Percentiles rank a stretch among this genome's conserved stretches.
These are phyloP conservation scores for Pangasius sanitwongsei DNA, from an alignment of 2,797 vertebrate species.

Conservation along the genomic window DNA sequence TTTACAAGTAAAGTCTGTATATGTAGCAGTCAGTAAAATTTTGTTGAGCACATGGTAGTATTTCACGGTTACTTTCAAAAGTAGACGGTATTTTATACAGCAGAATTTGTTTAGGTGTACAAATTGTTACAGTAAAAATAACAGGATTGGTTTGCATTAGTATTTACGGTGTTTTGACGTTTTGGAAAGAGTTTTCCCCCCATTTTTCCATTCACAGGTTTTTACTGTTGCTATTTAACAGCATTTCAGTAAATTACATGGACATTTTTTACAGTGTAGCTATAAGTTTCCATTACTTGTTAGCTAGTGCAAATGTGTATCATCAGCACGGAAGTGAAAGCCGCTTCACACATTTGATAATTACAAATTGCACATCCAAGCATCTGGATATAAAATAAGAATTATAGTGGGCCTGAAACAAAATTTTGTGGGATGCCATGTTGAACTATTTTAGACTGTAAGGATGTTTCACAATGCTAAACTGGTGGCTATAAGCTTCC, in stretches of 20 bases:
- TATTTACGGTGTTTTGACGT: too few species aligned
- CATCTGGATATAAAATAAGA: constrained; percentile 1
- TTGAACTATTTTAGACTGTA: background rate
- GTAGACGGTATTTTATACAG: background rate
- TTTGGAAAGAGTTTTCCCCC: too few species aligned
- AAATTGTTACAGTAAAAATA: too few species aligned
- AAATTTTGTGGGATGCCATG: background rate
- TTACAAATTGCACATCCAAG: background rate
- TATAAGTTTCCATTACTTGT: background rate
- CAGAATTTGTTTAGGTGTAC: too few species aligned
- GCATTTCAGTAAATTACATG: background rate
- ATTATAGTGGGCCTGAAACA: background rate
- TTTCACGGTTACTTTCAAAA: too few species aligned
- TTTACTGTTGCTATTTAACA: background rate
- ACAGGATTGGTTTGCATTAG: too few species aligned
- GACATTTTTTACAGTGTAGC: background rate
- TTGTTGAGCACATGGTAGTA: too few species aligned
- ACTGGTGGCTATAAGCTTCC: background rate
- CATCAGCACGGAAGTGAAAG: background rate
- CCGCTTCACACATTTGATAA: background rate
- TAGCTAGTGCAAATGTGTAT: background rate
- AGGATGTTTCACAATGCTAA: background rate
- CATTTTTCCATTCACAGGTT: too few species aligned
- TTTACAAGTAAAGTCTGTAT: background rate
- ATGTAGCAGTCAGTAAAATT: background rate